These are phyloP conservation scores for Tribolium castaneum DNA, from an alignment of 1,140 invertebrate species.

Conservation along the genomic window DNA sequence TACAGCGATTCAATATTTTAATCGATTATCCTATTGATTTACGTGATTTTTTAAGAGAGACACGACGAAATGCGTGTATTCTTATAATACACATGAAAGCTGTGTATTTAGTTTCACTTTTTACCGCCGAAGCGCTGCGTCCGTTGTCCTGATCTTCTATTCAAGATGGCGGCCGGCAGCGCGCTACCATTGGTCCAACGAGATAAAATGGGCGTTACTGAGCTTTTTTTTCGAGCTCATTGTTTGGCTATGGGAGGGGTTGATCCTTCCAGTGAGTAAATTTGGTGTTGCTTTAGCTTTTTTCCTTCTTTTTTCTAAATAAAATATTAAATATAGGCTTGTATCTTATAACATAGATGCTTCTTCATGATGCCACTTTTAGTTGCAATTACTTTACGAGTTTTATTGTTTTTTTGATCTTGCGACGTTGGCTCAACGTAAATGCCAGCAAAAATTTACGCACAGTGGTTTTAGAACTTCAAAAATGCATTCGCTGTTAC, in stretches of 20 bases:
- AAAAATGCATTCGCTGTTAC: too few relatives aligned
- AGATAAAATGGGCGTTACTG: conserved; percentile 32
- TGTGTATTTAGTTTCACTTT: conserved; percentile 55
- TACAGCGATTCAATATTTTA: conserved; percentile 23
- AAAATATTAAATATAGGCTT: conserved; percentile 31
- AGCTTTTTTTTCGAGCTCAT: background rate
- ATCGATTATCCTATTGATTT: conserved; percentile 59
- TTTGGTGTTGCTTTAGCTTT: conserved; percentile 31
- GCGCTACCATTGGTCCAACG: conserved; percentile 47
- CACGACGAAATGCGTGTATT: conserved; percentile 48
- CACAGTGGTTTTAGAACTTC: background rate
- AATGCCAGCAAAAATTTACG: background rate
- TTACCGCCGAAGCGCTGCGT: conserved; percentile 54
- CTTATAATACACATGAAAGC: conserved; percentile 50
- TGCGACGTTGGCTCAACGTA: background rate
- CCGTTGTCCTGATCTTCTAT: conserved; percentile 46
- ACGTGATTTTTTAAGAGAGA: conserved; percentile 51
- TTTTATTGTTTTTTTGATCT: conserved; percentile 7
- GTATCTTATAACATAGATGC: conserved; percentile 17
- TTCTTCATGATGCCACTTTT: conserved; percentile 25
- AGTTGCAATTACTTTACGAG: conserved; percentile 21
- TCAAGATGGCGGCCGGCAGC: conserved; percentile 54
- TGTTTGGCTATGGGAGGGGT: conserved; percentile 17
- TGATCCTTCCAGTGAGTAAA: conserved; percentile 39
- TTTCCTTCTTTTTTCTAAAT: conserved; percentile 18